Evolutionary conservation across 2,888 invertebrate genomes (phyloP).

Genomic region (Drepanosiphum platanoidis): DNA sequence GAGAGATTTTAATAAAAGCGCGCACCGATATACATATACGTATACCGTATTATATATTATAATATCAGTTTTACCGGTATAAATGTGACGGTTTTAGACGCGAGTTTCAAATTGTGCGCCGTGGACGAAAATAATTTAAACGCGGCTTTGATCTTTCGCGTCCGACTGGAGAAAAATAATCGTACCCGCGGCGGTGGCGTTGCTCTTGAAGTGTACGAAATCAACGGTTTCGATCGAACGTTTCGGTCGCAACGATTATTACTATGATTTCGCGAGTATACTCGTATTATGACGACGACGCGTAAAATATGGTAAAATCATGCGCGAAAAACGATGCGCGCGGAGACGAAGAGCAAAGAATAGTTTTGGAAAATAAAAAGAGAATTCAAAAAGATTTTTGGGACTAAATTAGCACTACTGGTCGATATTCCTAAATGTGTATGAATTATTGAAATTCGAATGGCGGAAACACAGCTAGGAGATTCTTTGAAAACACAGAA

Average conservation of each 20-base stretch:
- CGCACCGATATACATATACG: no score
- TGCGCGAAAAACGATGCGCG: no score
- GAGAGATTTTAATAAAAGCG: slow-evolving; percentile 10
- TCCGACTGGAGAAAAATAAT: background rate
- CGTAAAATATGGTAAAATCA: background rate
- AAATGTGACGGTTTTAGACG: background rate
- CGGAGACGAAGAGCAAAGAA: no score
- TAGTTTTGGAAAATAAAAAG: no score
- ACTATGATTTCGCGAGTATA: background rate
- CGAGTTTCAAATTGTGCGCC: background rate
- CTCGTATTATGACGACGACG: background rate
- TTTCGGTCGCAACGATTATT: background rate
- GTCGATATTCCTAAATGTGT: no score
- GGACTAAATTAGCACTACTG: no score
- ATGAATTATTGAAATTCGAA: no score
- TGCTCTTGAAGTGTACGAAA: no score
- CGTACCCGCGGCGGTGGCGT: background rate
- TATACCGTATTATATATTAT: background rate
- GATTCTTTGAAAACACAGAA: no score
- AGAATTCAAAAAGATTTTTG: no score
- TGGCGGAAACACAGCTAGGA: no score
- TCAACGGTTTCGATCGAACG: no score
- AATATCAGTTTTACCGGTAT: background rate
- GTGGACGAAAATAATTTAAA: background rate
- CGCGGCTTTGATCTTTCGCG: background rate